Conservation (phyloP, 2,113 vertebrate species). For the Phalacrocorax carbo region DNA sequence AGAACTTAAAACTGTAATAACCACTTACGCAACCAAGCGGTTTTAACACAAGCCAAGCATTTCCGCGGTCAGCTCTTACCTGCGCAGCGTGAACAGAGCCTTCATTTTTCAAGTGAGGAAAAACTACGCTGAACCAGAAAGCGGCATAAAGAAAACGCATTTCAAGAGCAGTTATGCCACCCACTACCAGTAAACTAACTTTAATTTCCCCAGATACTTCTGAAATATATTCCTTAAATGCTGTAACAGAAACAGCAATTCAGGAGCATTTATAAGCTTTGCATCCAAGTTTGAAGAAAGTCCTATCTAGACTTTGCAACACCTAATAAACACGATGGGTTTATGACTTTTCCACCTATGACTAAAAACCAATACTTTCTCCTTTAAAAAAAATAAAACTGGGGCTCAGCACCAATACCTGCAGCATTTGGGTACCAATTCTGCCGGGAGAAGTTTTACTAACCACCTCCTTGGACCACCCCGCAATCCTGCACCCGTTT, state of each 20-base stretch:
- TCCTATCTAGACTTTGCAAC: background rate
- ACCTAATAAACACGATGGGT: background rate
- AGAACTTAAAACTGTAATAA: background rate
- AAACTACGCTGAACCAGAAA: background rate
- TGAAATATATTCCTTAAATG: background rate
- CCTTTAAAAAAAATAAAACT: background rate
- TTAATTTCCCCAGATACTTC: background rate
- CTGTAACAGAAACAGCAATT: background rate
- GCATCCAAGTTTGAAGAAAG: background rate
- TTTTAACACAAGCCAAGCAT: background rate
- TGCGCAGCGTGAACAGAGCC: background rate
- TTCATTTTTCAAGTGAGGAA: background rate
- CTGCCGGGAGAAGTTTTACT: background rate
- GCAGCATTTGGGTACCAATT: background rate
- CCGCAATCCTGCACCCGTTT: background rate
- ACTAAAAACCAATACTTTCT: background rate
- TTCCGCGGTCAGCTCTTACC: background rate
- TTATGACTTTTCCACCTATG: background rate
- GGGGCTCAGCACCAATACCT: background rate
- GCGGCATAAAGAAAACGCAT: no score
- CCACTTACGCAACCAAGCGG: rapidly evolving
- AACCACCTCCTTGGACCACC: background rate
- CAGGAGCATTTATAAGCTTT: background rate
- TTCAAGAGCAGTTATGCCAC: background rate
- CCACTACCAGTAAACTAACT: background rate